These are phyloP conservation scores for Poeciliopsis occidentalis DNA, from an alignment of 2,113 vertebrate genomes.

Conservation along the genomic window DNA sequence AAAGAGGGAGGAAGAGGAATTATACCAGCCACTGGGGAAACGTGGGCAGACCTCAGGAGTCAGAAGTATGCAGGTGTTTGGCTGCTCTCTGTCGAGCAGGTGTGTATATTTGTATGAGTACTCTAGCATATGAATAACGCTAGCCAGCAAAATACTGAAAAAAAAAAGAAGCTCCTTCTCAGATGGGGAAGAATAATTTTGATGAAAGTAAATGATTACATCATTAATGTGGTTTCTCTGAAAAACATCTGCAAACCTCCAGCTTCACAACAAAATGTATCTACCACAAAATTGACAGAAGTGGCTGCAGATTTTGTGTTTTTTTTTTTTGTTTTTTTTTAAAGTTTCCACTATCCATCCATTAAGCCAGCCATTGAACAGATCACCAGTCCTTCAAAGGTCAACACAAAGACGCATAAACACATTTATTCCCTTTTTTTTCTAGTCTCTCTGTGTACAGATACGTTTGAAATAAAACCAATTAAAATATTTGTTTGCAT, in stretches of 20 bases:
- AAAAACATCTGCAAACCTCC: constrained; percentile 70
- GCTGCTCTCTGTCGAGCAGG: constrained; percentile 69
- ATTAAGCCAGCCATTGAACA: no score
- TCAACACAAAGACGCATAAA: no score
- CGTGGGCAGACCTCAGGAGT: constrained; percentile 60
- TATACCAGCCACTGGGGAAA: constrained; percentile 50
- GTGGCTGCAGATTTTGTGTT: not conserved
- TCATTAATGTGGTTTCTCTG: not conserved
- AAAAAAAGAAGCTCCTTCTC: constrained; percentile 55
- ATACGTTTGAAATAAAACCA: no score
- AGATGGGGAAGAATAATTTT: constrained; percentile 66
- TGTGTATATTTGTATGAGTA: constrained; percentile 47
- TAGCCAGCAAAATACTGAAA: constrained; percentile 65
- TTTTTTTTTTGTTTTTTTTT: not conserved
- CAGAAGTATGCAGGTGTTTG: constrained; percentile 77
- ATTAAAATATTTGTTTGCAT: not conserved
- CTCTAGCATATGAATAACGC: constrained; percentile 31
- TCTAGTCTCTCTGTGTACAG: no score
- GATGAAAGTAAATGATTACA: constrained; percentile 49
- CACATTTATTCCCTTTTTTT: no score
- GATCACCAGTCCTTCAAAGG: no score
- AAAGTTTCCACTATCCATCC: not conserved
- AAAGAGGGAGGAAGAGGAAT: constrained; percentile 48
- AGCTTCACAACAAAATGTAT: constrained; percentile 25
- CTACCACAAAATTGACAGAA: constrained; percentile 46